Base-by-base conservation (phyloP, 2,888 invertebrate species). In the Desoria tigrina region DNA sequence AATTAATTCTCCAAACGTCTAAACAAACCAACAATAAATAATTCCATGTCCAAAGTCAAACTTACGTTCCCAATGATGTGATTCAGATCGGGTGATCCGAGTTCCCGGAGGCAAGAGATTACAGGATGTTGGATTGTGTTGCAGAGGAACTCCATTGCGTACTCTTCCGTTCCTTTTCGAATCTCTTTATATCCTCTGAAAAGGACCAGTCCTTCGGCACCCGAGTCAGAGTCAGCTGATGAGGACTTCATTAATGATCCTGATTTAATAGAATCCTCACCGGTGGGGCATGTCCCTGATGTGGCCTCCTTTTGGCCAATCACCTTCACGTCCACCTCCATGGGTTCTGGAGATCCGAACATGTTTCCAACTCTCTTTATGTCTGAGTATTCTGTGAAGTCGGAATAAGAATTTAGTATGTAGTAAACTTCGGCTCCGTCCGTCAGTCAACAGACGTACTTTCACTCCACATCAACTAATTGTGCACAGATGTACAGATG, bases 71-170 rank as follows among this genome's bases (percentile, higher is more conserved):
- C 61, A 54, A 65, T 39, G 2, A 74, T 61, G 2, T 23, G 11
- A 37, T 57, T 60, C 23, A 74, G 28, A 24, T 74, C 74, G 9
- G 49, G 18, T 18, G 27, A 18, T 2, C 42, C 71, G 11, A 74
- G 23, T 42, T 74, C 74, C 26, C 74, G 49, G 27, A 74, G 69
- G 56, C 74, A 73, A 7, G 68, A 45, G 23, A 74, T 67, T 2
- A 68, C 74, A 11, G 74, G 74, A 61, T 74, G 74, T 32, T 74
- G 69, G 2, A 71, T 14, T 28, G 68, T 63, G 39, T 42, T 45
- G 18, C n/a, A 45, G 11, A 69, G 39, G 42, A 53, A 74, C 53
- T 73, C 65, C n/a, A 73, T 42, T 2, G 74, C 69, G 58, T 55
- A 69, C 55, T 66, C 69, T 27, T 72, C 69, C 2, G 59, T 60